Percentiles rank a stretch among this genome's conserved stretches.
Evolutionary conservation across 2,888 invertebrate species (phyloP).

Genomic region (Sympetrum striolatum): DNA sequence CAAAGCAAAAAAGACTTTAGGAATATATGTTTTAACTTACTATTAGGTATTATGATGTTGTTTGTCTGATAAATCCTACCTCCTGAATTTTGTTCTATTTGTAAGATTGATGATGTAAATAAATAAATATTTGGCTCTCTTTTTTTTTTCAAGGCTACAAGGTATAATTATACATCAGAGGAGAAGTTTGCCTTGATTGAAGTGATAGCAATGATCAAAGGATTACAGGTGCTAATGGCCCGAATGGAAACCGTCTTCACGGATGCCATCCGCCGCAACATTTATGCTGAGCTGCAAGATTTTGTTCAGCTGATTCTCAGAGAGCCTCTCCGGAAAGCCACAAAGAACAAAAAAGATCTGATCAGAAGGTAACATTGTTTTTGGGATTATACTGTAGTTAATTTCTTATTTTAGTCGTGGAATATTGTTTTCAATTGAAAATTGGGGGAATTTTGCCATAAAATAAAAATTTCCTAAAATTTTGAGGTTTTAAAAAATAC

Average conservation of each 20-base stretch:
- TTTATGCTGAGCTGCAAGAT: slow-evolving; percentile 96
- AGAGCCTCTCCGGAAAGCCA: slow-evolving; percentile 93
- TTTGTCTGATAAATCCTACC: too few relatives aligned
- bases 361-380: slow-evolving; percentile 70
- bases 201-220: slow-evolving; percentile 99
- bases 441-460: too few relatives aligned
- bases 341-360: slow-evolving; percentile 97
- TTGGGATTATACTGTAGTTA: too few relatives aligned
- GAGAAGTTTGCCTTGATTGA: slow-evolving; percentile 98
- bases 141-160: slow-evolving; percentile 73
- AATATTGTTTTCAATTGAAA: too few relatives aligned
- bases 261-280: slow-evolving; percentile 86
- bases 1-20: too few relatives aligned
- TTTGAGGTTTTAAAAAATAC: too few relatives aligned
- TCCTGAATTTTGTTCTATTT: too few relatives aligned
- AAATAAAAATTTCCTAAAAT: too few relatives aligned
- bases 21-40: too few relatives aligned
- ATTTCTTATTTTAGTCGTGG: too few relatives aligned
- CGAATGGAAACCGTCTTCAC: slow-evolving; percentile 97
- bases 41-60: too few relatives aligned
- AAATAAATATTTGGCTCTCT: too few relatives aligned
- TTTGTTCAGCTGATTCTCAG: slow-evolving; percentile 89
- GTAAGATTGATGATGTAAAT: background rate
- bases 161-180: slow-evolving; percentile 96
- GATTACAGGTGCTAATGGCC: slow-evolving; percentile 94